Conservation (phyloP, 2,888 invertebrate species). For the Tuberolachnus salignus region DNA sequence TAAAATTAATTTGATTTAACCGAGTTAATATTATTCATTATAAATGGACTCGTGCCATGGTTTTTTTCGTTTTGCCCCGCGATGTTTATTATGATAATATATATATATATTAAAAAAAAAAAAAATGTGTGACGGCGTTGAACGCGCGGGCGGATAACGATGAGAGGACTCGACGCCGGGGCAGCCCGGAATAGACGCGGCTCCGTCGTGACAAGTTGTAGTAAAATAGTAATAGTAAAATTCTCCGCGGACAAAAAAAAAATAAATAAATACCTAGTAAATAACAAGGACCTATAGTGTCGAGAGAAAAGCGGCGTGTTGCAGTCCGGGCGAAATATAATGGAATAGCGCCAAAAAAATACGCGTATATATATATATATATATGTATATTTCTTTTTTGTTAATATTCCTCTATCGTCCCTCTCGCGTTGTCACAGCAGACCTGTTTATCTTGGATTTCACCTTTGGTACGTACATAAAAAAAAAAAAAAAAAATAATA, state of each 20-base stretch:
- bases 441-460: slow-evolving; percentile 47
- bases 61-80: too few species aligned
- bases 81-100: too few species aligned
- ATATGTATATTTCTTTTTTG: too few species aligned
- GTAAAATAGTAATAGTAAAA: background rate
- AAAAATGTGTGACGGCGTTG: too few species aligned
- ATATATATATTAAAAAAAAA: too few species aligned
- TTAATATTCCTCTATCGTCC: slow-evolving; percentile 24
- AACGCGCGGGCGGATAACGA: slow-evolving; percentile 21
- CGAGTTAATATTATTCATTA: too few species aligned
- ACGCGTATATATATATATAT: background rate
- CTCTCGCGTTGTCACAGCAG: slow-evolving; percentile 16
- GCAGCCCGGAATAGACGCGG: background rate
- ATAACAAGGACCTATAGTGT: background rate
- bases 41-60: too few species aligned
- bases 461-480: background rate
- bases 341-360: slow-evolving; percentile 46
- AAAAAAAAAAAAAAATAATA: background rate
- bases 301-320: slow-evolving; percentile 21
- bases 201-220: too few species aligned
- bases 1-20: too few species aligned
- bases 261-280: background rate
- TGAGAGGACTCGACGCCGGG: slow-evolving; percentile 16
- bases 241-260: background rate
- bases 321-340: background rate